phyloP scores from a whole-genome alignment of 37 sponge, comb jelly and placozoan species.

The Beroe forskalii region DNA sequence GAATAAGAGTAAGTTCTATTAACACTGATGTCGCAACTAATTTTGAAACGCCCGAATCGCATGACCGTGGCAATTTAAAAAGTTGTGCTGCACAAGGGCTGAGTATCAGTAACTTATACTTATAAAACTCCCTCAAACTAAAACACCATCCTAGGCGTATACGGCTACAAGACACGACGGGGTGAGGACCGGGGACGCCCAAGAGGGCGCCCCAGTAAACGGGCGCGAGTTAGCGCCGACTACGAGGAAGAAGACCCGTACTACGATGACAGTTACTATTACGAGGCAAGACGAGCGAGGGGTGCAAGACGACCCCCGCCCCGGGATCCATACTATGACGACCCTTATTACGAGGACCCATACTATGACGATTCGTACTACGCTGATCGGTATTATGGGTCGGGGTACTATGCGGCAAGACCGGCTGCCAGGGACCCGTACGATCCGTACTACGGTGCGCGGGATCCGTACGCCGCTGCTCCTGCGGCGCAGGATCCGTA shows the following conservation, averaged over 20 bases:
- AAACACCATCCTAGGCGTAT: too few species aligned
- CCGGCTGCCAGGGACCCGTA: constrained; percentile 17
- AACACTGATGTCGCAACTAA: too few species aligned
- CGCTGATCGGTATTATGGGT: neutral
- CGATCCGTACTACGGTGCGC: neutral
- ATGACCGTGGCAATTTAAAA: too few species aligned
- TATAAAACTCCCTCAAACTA: too few species aligned
- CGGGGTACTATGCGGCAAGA: neutral
- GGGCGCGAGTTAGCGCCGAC: too few species aligned
- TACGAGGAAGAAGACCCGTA: constrained; percentile 37
- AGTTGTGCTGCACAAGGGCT: too few species aligned
- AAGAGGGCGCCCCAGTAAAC: too few species aligned
- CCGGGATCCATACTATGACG: constrained; percentile 46
- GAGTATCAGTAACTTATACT: too few species aligned
- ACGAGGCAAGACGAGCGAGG: neutral
- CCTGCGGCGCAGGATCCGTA: neutral
- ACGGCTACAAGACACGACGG: too few species aligned
- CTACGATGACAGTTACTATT: neutral
- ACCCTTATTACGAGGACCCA: constrained; percentile 24
- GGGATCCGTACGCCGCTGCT: neutral
- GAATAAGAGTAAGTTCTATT: too few species aligned
- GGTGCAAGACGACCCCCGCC: neutral
- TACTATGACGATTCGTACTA: constrained; percentile 23
- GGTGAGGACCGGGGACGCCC: too few species aligned
- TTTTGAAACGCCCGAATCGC: too few species aligned